A percentile compares a stretch with the other conserved stretches of the same genome.
phyloP scores from a whole-genome alignment of 2,888 invertebrate genomes.

The Sarcophaga subvicina region DNA sequence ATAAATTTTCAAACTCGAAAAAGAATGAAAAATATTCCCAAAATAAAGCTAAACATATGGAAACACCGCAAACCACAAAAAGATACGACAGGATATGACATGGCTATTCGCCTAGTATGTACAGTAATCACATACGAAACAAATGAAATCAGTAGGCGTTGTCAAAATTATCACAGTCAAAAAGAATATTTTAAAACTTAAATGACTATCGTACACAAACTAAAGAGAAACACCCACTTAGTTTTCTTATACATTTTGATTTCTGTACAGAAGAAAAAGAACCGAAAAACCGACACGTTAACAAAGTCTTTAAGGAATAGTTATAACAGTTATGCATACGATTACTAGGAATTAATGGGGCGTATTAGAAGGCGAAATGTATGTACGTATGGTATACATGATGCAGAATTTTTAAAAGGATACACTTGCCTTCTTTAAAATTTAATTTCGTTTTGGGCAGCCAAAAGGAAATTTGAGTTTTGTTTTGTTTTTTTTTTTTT shows the following conservation, averaged over 20 bases:
- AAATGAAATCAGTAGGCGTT: conserved; percentile 64
- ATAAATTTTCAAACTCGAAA: conserved; percentile 2
- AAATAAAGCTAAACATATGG: conserved; percentile 51
- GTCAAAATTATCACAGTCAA: conserved; percentile 61
- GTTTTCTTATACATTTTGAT: conserved; percentile 13
- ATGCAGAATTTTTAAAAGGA: conserved; percentile 31
- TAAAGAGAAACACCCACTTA: conserved; percentile 46
- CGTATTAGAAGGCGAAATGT: neutral
- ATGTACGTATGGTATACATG: neutral
- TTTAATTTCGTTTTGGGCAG: neutral
- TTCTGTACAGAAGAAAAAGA: neutral
- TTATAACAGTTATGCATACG: conserved; percentile 2
- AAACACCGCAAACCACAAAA: conserved; percentile 25
- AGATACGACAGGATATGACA: conserved; percentile 45
- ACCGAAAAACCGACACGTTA: conserved; percentile 17
- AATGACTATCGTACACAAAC: conserved; percentile 19
- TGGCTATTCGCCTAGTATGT: neutral
- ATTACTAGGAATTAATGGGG: conserved; percentile 3
- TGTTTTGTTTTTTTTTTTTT: conserved; percentile 40
- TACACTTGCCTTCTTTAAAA: conserved; percentile 25
- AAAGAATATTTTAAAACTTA: conserved; percentile 60
- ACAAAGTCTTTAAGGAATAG: conserved; percentile 37
- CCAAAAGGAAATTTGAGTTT: conserved; percentile 57
- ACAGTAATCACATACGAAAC: conserved; percentile 46
- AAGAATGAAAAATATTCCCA: conserved; percentile 35